Conservation (phyloP, 2,797 vertebrate genomes). For the Pantherophis alleghaniensis region DNA sequence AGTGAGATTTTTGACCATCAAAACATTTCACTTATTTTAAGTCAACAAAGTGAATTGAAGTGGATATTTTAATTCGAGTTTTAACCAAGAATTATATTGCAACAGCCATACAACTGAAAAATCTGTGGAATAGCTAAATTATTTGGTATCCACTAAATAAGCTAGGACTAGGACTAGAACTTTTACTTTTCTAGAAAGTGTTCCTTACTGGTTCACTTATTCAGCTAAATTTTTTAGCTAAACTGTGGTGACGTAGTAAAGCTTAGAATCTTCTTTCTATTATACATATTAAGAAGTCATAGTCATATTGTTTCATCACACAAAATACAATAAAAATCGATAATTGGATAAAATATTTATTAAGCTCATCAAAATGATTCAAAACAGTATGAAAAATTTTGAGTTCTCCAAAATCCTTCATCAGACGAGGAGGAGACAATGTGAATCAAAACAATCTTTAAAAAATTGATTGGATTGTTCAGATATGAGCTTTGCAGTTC, state of each 20-base stretch:
- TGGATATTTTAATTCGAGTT: background rate
- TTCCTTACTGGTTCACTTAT: background rate
- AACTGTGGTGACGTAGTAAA: background rate
- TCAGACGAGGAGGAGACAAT: background rate
- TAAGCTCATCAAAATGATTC: background rate
- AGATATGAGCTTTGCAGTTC: background rate
- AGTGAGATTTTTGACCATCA: background rate
- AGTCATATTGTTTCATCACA: background rate
- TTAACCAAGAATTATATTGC: background rate
- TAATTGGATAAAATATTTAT: background rate
- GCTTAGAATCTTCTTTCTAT: background rate
- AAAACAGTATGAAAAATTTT: background rate
- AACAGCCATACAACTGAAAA: background rate
- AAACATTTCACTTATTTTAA: background rate
- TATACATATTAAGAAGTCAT: background rate
- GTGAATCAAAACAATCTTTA: background rate
- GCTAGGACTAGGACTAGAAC: no score
- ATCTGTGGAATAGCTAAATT: background rate
- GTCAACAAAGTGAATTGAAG: background rate
- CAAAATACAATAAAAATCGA: background rate
- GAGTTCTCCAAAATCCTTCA: background rate
- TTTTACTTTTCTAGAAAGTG: background rate
- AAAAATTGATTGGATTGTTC: background rate
- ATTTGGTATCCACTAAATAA: no score
- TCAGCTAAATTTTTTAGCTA: background rate